These are phyloP conservation scores for Tinea trinotella DNA, from an alignment of 2,888 invertebrate genomes.

Conservation along the genomic window DNA sequence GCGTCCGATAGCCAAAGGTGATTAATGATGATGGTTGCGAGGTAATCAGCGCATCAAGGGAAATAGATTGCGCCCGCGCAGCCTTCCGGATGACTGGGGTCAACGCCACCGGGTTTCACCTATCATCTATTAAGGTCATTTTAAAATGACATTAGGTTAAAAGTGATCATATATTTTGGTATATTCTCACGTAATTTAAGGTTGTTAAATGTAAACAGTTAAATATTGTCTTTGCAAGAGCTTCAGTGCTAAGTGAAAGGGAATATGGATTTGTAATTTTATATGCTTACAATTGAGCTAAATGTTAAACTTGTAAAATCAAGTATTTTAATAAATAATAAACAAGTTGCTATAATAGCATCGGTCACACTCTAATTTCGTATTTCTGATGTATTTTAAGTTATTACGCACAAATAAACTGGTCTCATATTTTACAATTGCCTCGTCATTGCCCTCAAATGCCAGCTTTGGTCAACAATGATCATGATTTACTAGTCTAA, in stretches of 20 bases:
- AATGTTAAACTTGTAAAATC: too few relatives aligned
- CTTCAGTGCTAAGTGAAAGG: too few relatives aligned
- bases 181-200: too few relatives aligned
- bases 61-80: conserved; percentile 22
- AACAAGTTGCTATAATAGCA: not conserved
- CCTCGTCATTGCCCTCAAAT: not conserved
- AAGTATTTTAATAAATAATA: not conserved
- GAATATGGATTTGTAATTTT: too few relatives aligned
- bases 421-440: conserved; percentile 7
- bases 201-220: too few relatives aligned
- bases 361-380: not conserved
- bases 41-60: conserved; percentile 21
- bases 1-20: conserved; percentile 21
- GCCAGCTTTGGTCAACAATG: not conserved
- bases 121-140: conserved; percentile 15
- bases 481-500: conserved; percentile 9
- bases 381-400: not conserved
- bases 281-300: too few relatives aligned
- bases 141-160: not conserved
- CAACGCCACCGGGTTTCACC: conserved; percentile 28
- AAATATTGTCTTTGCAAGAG: too few relatives aligned
- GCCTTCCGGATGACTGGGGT: conserved; percentile 27
- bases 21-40: conserved; percentile 29
- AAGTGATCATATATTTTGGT: too few relatives aligned
- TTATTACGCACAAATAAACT: not conserved